A percentile compares a stretch with the other conserved stretches of the same genome.
Conservation (phyloP, 2,888 invertebrate genomes). For the Penaeus monodon region DNA sequence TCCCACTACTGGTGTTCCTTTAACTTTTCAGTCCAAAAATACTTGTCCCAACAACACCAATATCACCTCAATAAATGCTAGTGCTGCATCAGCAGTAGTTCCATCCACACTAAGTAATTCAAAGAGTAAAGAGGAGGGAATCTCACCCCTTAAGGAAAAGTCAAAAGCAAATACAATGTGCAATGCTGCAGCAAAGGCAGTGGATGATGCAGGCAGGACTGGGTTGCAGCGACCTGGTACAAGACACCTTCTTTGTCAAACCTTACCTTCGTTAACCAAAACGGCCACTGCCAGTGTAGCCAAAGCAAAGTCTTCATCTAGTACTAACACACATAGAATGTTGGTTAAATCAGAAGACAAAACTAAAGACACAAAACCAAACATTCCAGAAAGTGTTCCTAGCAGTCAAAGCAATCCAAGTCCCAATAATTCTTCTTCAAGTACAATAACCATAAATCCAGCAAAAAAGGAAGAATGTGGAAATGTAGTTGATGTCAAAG, state of each 20-base stretch:
- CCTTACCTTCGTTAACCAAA: constrained; percentile 54
- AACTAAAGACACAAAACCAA: constrained; percentile 51
- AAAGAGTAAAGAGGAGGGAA: too few species aligned
- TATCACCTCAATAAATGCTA: too few species aligned
- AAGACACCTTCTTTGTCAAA: constrained; percentile 61
- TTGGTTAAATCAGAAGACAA: constrained; percentile 55
- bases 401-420: constrained; percentile 31
- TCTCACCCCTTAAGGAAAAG: too few species aligned
- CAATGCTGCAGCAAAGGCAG: constrained; percentile 31
- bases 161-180: neutral
- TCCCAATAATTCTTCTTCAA: constrained; percentile 30
- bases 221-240: constrained; percentile 42
- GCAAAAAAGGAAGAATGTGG: constrained; percentile 35
- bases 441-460: constrained; percentile 25
- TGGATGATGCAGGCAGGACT: constrained; percentile 30
- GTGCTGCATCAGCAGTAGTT: too few species aligned
- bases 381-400: constrained; percentile 52
- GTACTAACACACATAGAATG: constrained; percentile 40
- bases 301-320: constrained; percentile 50
- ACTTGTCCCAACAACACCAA: too few species aligned
- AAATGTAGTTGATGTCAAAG: constrained; percentile 41
- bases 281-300: constrained; percentile 56
- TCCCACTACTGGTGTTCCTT: too few species aligned
- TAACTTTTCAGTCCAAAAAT: too few species aligned
- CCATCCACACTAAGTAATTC: too few species aligned